Base-by-base conservation (phyloP, 2,113 vertebrate species). In the Podarcis muralis region DNA sequence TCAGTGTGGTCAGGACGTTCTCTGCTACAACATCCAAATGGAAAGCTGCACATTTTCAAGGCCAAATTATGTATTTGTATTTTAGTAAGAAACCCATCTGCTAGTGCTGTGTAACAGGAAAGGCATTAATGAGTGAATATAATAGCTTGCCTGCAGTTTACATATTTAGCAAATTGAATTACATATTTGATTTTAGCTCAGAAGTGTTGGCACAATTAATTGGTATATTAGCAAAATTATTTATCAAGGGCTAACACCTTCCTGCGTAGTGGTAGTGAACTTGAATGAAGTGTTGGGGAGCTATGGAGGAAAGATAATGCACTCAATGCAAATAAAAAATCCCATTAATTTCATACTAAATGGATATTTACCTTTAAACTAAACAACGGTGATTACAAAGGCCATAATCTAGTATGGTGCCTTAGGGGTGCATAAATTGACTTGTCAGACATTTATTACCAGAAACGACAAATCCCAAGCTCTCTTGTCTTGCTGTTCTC, bases 151-250 rank as follows among this genome's bases (percentile, higher is more conserved):
- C 88, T 71, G 27, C n/a, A 53, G 86, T 91, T 90, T 84, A 78
- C 43, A 86, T 66, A n/a, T 83, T 75, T 25, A 92, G 88, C 69
- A 87, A 83, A 23, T 4, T 92, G 85, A 79, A 30, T 93, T 91
- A 62, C 20, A 62, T 62, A 75, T 84, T 95, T 91, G 78, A 82
- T 87, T 2, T 0, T 22, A 65, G 32, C 62, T 20, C 78, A 86
- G 79, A 65, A 80, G 22, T 20, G 53, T 86, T 86, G 84, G 53
- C 77, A 83, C 88, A 84, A 27, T 69, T 78, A 88, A 78, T 23
- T 59, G 37, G 57, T 68, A 82, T n/a, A 2, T 82, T 88, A 90
- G 69, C 75, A 86, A 81, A 88, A 90, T 84, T 80, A 75, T 84
- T 6, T 87, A 75, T 90, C 0, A 2, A 72, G 66, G 62, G 81